Evolutionary conservation across 2,888 invertebrate genomes (phyloP).

Genomic region (Philaethria dido): DNA sequence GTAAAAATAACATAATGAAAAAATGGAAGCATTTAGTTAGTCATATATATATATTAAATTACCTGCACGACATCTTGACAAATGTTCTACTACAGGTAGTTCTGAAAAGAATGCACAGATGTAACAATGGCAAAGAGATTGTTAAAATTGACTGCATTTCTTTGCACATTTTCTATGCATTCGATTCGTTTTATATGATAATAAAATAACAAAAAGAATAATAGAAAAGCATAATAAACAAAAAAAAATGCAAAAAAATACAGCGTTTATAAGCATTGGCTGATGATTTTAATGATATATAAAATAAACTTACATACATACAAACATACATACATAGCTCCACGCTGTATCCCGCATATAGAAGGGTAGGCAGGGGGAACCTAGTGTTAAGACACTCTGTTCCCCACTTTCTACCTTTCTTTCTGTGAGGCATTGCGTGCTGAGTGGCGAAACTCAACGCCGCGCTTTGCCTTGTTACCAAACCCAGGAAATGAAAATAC

Average conservation of each 20-base stretch:
- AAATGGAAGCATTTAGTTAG: conserved; percentile 5
- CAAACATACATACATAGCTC: too few relatives aligned
- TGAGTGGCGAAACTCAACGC: too few relatives aligned
- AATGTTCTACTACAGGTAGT: conserved; percentile 62
- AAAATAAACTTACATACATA: background rate
- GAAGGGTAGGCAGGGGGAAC: too few relatives aligned
- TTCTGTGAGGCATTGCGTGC: too few relatives aligned
- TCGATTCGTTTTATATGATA: conserved; percentile 59
- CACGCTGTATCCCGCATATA: too few relatives aligned
- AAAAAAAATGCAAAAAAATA: conserved; percentile 74
- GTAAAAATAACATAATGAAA: conserved; percentile 10
- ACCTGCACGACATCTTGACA: conserved; percentile 42
- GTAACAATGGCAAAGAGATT: conserved; percentile 64
- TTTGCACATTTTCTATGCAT: conserved; percentile 81
- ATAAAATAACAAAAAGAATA: conserved; percentile 41
- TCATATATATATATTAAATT: conserved; percentile 25
- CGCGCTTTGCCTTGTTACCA: too few relatives aligned
- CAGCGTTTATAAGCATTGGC: conserved; percentile 54
- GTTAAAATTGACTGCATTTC: conserved; percentile 72
- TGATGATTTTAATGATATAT: background rate
- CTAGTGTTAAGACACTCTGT: too few relatives aligned
- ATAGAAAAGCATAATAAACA: conserved; percentile 51
- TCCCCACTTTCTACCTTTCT: too few relatives aligned
- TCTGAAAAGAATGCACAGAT: conserved; percentile 83
- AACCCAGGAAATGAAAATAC: too few relatives aligned